These are phyloP conservation scores for Temnothorax unifasciatus DNA, from an alignment of 2,888 invertebrate genomes.

Conservation along the genomic window DNA sequence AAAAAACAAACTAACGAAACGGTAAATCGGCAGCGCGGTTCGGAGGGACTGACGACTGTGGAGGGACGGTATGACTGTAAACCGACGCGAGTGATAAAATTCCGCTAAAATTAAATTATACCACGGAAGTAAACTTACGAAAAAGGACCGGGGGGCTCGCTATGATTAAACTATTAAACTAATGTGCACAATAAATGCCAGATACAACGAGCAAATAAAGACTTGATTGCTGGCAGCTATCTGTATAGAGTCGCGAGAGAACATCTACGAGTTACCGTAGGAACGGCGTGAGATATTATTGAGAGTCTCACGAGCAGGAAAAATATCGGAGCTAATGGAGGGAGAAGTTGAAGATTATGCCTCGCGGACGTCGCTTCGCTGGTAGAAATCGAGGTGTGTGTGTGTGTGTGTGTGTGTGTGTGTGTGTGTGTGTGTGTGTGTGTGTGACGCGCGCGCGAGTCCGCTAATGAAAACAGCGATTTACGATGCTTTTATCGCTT, in stretches of 20 bases:
- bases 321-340: slow-evolving; percentile 35
- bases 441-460: not conserved
- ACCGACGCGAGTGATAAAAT: slow-evolving; percentile 67
- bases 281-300: slow-evolving; percentile 38
- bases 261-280: not conserved
- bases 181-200: slow-evolving; percentile 70
- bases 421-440: too few species aligned
- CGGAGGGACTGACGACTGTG: too few species aligned
- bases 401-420: not conserved
- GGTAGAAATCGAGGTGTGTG: slow-evolving; percentile 13
- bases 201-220: slow-evolving; percentile 60
- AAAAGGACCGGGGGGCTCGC: slow-evolving; percentile 33
- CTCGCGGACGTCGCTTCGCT: not conserved
- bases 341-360: slow-evolving; percentile 29
- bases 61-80: not conserved
- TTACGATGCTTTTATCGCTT: slow-evolving; percentile 1
- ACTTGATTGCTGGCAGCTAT: slow-evolving; percentile 38
- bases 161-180: slow-evolving; percentile 76
- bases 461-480: slow-evolving; percentile 41
- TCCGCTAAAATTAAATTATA: slow-evolving; percentile 49
- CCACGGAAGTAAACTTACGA: slow-evolving; percentile 63
- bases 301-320: slow-evolving; percentile 20
- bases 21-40: not conserved
- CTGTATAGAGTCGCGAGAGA: not conserved
- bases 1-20: not conserved